Conservation (phyloP, 2,113 vertebrate species). For the Chiloscyllium plagiosum region DNA sequence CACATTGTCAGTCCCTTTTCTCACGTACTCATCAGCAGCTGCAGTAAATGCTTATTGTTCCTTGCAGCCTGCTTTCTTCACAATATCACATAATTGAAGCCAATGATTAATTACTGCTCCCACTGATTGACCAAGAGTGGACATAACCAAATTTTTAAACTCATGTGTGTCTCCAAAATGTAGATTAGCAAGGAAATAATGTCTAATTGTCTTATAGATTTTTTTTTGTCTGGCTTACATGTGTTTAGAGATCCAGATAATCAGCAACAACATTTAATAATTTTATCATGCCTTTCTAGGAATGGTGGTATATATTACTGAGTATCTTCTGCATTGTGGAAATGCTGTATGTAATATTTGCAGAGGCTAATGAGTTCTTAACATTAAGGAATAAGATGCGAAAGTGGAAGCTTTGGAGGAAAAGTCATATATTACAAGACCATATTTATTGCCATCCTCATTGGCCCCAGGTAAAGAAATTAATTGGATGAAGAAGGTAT, state of each 20-base stretch:
- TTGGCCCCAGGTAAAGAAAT: conserved; percentile 55
- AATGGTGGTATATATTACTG: not conserved
- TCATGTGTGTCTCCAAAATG: not conserved
- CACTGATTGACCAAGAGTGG: not conserved
- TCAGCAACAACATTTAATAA: not conserved
- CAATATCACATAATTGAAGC: not conserved
- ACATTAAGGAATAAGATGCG: conserved; percentile 46
- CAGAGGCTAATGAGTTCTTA: conserved; percentile 50
- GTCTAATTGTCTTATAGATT: not conserved
- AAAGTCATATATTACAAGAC: conserved; percentile 47
- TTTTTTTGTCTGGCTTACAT: not conserved
- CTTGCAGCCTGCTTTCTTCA: not conserved
- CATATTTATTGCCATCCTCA: conserved; percentile 51
- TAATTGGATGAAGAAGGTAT: not conserved
- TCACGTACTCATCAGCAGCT: not conserved
- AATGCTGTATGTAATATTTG: not conserved
- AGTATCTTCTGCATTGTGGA: conserved; percentile 1
- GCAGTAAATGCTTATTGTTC: not conserved
- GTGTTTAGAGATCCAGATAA: not conserved
- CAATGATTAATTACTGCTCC: not conserved
- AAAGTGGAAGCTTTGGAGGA: conserved; percentile 45
- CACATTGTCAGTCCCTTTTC: not conserved
- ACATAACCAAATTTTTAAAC: not conserved
- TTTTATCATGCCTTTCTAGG: conserved; percentile 10
- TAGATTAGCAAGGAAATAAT: not conserved